A percentile compares a stretch with the other conserved stretches of the same genome.
Evolutionary conservation across 1,140 invertebrate genomes (phyloP).

Genomic region (Musca domestica): DNA sequence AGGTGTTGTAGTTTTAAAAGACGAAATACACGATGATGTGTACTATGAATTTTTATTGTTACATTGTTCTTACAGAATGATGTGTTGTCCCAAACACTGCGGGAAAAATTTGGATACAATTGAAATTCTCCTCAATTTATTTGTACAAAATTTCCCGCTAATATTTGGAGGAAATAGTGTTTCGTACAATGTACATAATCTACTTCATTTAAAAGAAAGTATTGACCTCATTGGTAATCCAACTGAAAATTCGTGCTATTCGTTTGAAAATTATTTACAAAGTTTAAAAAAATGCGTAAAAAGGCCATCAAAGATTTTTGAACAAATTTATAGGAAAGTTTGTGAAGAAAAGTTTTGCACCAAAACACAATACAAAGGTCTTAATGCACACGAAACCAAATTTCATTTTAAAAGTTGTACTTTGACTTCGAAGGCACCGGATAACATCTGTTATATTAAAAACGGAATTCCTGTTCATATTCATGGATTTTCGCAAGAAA

Average conservation of each 20-base stretch:
- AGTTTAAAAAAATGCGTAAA: constrained; percentile 12
- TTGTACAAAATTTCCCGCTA: constrained; percentile 24
- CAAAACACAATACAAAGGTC: not conserved
- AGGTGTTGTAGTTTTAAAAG: constrained; percentile 1
- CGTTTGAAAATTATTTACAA: constrained; percentile 27
- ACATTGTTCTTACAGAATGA: constrained; percentile 24
- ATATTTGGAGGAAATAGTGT: constrained; percentile 24
- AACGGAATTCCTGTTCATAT: not conserved
- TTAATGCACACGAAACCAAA: not conserved
- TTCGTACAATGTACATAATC: constrained; percentile 20
- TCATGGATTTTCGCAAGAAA: not conserved
- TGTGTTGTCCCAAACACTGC: constrained; percentile 22
- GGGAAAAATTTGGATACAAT: constrained; percentile 9
- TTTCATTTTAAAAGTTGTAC: not conserved
- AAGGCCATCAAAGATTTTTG: constrained; percentile 16
- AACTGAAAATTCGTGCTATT: constrained; percentile 3
- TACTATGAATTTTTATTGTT: too few species aligned
- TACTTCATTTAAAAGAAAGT: constrained; percentile 22
- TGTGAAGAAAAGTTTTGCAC: not conserved
- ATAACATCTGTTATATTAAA: constrained; percentile 4
- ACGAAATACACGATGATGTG: not conserved
- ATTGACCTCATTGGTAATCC: constrained; percentile 9
- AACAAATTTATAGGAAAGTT: constrained; percentile 22
- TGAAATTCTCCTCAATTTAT: constrained; percentile 11
- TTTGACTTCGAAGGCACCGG: not conserved